Base-by-base conservation (phyloP, 2,888 invertebrate species). In the Onchidella celtica region DNA sequence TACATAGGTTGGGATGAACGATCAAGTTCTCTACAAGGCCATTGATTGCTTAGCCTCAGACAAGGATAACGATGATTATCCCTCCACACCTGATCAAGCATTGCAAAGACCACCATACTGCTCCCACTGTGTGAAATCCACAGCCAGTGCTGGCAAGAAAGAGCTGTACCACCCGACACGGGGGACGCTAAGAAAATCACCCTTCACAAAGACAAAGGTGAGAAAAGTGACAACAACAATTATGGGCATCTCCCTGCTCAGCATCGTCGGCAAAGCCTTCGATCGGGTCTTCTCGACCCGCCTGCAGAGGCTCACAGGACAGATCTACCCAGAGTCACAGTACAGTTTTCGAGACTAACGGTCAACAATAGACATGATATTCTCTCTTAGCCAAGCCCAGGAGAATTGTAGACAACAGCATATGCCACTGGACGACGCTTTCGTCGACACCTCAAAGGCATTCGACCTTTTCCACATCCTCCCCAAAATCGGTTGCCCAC, bases 261-360 rank as follows among this genome's bases (percentile, higher is more conserved):
- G 63, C 47, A 76, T 76, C 27, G 70, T 81, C 0, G 75, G 76
- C 2, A 75, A 75, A 32, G 76, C 69, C 40, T 81, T 47, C 32
- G 68, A 74, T 21, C 65, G 68, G 1, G 65, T 66, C 14, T 24
- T 70, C 11, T 55, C 55, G 9, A 34, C 17, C 3, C 0, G 73
- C 2, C 73, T 66, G 34, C 79, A 83, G 47, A 74, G 1, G 9
- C 79, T 85, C 24, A 83, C 81, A 21, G 78, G 76, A 6, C 65
- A 74, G 2, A 61, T 86, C 27, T 86, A 84, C 47, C 82, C 86
- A 36, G 84, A 85, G 29, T 85, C 86, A 0, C 84, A 86, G 75
- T 86, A 85, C 40, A 82, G 83, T 69, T 85, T 85, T 76, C 34
- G 81, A 17, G 69, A 68, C 9, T 59, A n/a, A 2, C 6, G 61